Conservation (phyloP, 2,113 vertebrate genomes). For the Tympanuchus pallidicinctus region DNA sequence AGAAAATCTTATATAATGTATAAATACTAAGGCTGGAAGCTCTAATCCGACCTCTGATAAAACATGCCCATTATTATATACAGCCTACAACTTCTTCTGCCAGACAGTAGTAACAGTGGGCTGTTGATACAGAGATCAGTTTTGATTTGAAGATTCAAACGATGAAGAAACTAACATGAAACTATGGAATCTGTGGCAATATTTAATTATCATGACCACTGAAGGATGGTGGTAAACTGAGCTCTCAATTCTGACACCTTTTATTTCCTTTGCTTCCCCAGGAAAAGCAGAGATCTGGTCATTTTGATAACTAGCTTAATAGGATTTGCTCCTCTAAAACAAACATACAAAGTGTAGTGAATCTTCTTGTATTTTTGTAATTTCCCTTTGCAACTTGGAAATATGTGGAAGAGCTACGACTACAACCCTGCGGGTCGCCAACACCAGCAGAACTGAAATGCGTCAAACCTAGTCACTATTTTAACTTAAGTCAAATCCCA, state of each 20-base stretch:
- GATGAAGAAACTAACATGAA: neutral
- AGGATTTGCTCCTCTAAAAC: neutral
- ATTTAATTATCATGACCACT: neutral
- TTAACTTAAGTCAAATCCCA: neutral
- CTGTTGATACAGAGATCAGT: neutral
- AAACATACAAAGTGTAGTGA: neutral
- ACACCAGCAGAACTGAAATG: neutral
- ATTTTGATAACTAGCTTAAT: neutral
- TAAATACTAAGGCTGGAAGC: neutral
- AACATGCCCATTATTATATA: neutral
- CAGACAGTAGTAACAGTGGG: neutral
- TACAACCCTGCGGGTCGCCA: neutral
- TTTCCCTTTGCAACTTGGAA: neutral
- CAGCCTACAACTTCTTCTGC: neutral
- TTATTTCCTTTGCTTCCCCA: neutral
- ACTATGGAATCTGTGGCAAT: neutral
- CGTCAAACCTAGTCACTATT: neutral
- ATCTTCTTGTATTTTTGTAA: neutral
- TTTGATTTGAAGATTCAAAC: neutral
- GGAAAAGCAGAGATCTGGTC: neutral
- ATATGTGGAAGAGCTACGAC: neutral
- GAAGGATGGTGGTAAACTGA: neutral
- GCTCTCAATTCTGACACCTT: neutral
- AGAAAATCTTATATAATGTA: neutral
- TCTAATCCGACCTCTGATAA: neutral